Evolutionary conservation across 2,888 invertebrate species (phyloP), one percentile per base, ranked within the genome.

Genomic region (Arge pagana): DNA sequence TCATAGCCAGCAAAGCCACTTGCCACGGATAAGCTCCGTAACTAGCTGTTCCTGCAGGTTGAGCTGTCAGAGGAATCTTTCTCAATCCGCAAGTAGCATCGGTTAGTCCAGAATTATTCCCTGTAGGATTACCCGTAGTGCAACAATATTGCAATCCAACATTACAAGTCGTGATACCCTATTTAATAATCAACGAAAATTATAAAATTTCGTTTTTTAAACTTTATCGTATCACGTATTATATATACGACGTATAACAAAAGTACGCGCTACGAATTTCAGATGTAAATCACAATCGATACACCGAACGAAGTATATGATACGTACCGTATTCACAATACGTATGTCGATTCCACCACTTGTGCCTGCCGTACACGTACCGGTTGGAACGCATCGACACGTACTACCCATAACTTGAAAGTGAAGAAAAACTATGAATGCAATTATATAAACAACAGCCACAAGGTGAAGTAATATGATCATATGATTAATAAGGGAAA

Each of bases 11-110:
- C 23, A 74, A 48, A 3, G 63, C 67, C 11, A 63, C 72, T 54
- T 73, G 72, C 73, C 73, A 74, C 3, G 73, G 73, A 54, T 73
- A 73, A 16, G 66, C 63, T 4, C 72, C 73, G 13, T 62, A 70
- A 49, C 60, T 61, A 0, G 73, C 68, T 41, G 65, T 65, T 4
- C 70, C 71, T 6, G 35, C 26, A 3, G 63, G 61, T 16, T 60
- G 58, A 0, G 54, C 0, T 3, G 58, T 50, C 13, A 50, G 30
- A 1, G 62, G 5, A 4, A 71, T 66, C 58, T 70, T 72, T 45
- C 63, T 55, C n/a, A 59, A 13, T 2, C 72, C 72, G 24, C 72
- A 73, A n/a, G 48, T 48, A 4, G 28, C 39, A n/a, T 62, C 57
- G 0, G 48, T 7, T 10, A 55, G 2, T 33, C 33, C 33, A 23